Evolutionary conservation across 2,113 vertebrate genomes (phyloP).

Genomic region (Epinephelus fuscoguttatus): DNA sequence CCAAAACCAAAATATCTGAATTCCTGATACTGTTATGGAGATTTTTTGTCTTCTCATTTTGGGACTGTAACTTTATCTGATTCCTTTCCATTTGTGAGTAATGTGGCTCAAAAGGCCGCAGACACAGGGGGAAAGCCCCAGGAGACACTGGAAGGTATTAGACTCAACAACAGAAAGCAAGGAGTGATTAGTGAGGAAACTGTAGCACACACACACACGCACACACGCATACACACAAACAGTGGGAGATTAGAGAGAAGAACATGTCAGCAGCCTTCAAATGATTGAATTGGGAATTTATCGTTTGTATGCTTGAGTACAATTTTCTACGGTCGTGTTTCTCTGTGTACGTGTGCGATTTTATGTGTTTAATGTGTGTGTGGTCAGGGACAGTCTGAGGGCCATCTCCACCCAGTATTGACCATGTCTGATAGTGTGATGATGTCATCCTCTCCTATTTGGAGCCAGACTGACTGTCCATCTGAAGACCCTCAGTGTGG

Average conservation of each 20-base stretch:
- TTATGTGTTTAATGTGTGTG: neutral
- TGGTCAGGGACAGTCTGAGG: constrained; percentile 31
- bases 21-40: neutral
- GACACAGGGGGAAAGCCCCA: constrained; percentile 14
- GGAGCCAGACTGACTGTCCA: constrained; percentile 68
- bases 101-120: constrained; percentile 45
- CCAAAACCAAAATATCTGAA: neutral
- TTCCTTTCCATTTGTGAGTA: constrained; percentile 47
- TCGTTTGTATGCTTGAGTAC: neutral
- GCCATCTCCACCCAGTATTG: constrained; percentile 56
- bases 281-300: neutral
- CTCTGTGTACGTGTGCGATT: neutral
- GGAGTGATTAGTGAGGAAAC: constrained; percentile 38
- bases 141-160: constrained; percentile 25
- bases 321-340: neutral
- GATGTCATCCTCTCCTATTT: constrained; percentile 60
- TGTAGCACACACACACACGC: neutral
- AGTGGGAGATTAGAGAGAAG: neutral
- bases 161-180: constrained; percentile 39
- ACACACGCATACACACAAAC: neutral
- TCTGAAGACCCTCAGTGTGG: constrained; percentile 14
- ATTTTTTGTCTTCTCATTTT: neutral
- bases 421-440: constrained; percentile 60
- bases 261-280: neutral
- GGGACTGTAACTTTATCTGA: constrained; percentile 29